Evolutionary conservation across 2,113 vertebrate species (phyloP).

Genomic region (Siniperca knerii): DNA sequence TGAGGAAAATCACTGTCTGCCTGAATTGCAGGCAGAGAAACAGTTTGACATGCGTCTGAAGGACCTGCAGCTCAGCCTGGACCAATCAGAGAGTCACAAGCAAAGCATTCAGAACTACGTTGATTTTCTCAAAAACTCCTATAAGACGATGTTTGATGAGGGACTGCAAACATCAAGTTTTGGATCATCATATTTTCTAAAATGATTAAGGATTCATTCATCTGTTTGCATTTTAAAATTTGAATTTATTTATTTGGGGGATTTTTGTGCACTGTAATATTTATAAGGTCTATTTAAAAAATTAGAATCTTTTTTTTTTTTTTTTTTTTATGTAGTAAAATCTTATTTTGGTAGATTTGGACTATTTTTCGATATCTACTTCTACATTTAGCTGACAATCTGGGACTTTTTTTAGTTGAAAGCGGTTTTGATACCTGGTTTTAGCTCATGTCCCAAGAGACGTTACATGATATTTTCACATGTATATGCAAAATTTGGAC

Average conservation of each 20-base stretch:
- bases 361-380: neutral
- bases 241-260: neutral
- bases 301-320: neutral
- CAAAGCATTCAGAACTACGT: constrained; percentile 91
- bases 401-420: neutral
- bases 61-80: constrained; percentile 89
- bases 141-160: constrained; percentile 88
- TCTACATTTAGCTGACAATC: neutral
- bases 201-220: constrained; percentile 51
- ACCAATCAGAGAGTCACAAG: constrained; percentile 89
- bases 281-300: constrained; percentile 15
- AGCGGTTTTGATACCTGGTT: constrained; percentile 12
- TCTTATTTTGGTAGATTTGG: neutral
- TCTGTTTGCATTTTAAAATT: neutral
- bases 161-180: constrained; percentile 57
- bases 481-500: constrained; percentile 6
- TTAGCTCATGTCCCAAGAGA: neutral
- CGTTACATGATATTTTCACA: neutral
- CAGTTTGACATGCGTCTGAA: constrained; percentile 85
- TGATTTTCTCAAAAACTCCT: constrained; percentile 90
- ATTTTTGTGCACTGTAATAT: constrained; percentile 16
- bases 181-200: constrained; percentile 70
- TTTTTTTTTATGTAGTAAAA: too few relatives aligned
- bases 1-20: neutral
- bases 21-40: constrained; percentile 83